Percentiles rank a stretch among this genome's conserved stretches.
Conservation (phyloP, 1,140 invertebrate species). For the Scaptomyza montana region DNA sequence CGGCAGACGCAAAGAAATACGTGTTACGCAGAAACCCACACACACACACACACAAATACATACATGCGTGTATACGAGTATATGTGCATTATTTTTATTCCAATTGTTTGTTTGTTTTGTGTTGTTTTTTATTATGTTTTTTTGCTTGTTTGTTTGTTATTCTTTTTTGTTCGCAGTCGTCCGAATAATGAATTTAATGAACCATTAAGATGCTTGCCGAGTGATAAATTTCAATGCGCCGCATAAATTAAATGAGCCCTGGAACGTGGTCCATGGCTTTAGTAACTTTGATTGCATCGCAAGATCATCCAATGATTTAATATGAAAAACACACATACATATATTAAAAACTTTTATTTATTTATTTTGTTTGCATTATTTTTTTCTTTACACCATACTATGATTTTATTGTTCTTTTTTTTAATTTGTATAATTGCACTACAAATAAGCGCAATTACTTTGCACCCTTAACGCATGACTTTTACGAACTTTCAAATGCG, state of each 20-base stretch:
- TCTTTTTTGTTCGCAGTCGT: conserved; percentile 45
- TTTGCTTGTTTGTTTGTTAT: not conserved
- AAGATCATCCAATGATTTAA: conserved; percentile 25
- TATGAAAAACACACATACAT: not conserved
- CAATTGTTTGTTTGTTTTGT: conserved; percentile 61
- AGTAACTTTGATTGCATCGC: conserved; percentile 53
- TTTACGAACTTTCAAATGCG: conserved; percentile 70
- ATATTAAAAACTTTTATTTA: conserved; percentile 41
- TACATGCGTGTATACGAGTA: no score
- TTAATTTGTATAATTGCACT: conserved; percentile 76
- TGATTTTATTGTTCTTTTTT: conserved; percentile 37
- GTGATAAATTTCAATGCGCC: conserved; percentile 75
- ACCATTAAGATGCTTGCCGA: conserved; percentile 78
- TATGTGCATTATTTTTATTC: conserved; percentile 68
- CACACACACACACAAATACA: conserved; percentile 33
- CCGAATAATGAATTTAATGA: conserved; percentile 82
- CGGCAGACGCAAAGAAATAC: conserved; percentile 56
- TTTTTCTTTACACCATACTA: not conserved
- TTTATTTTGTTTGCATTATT: not conserved
- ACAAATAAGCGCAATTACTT: conserved; percentile 69
- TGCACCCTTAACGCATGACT: conserved; percentile 38
- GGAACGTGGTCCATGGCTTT: conserved; percentile 14
- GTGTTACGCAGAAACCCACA: conserved; percentile 25
- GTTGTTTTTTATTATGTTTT: conserved; percentile 21
- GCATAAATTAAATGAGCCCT: conserved; percentile 75